Evolutionary conservation across 2,888 invertebrate genomes (phyloP).

Genomic region (Deilephila elpenor): DNA sequence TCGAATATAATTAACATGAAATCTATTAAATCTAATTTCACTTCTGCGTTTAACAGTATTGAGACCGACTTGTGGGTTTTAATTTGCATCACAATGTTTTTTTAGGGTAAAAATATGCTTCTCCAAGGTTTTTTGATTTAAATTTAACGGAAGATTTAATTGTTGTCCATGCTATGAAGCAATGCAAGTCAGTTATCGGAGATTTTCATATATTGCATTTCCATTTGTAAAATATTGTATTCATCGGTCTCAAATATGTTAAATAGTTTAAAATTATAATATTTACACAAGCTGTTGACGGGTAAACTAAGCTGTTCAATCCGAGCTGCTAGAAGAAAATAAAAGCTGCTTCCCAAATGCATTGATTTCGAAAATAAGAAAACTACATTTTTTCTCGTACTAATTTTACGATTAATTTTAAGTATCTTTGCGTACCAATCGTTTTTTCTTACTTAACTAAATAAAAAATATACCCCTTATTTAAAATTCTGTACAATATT

Average conservation of each 20-base stretch:
- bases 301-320: conserved; percentile 21
- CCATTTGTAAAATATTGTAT: not conserved
- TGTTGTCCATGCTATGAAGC: too few relatives aligned
- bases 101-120: too few relatives aligned
- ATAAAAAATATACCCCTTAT: conserved; percentile 49
- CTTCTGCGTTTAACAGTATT: not conserved
- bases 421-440: conserved; percentile 52
- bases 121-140: too few relatives aligned
- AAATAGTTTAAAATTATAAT: conserved; percentile 18
- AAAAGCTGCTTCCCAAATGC: conserved; percentile 37
- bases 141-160: too few relatives aligned
- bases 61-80: not conserved
- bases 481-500: conserved; percentile 56
- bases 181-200: too few relatives aligned
- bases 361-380: conserved; percentile 27
- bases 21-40: conserved; percentile 25
- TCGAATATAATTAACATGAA: conserved; percentile 20
- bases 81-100: too few relatives aligned
- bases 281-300: conserved; percentile 28
- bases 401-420: conserved; percentile 41
- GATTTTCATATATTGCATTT: not conserved
- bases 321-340: conserved; percentile 28
- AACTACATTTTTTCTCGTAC: conserved; percentile 29
- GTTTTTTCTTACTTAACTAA: conserved; percentile 41
- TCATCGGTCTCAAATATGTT: conserved; percentile 9